phyloP scores from a whole-genome alignment of 2,113 vertebrate genomes.

The Grus americana region DNA sequence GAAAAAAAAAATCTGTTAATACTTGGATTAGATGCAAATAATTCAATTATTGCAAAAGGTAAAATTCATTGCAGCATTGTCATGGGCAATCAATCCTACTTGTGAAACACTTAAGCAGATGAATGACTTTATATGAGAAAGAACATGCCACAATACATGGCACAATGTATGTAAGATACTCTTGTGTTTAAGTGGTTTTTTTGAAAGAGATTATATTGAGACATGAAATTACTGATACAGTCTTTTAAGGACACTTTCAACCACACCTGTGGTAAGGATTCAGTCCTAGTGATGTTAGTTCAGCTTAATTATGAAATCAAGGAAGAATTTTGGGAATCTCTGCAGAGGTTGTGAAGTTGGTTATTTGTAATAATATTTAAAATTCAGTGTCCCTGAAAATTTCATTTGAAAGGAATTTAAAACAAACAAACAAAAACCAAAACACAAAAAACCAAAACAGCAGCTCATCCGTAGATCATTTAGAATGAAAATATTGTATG shows the following conservation, averaged over 20 bases:
- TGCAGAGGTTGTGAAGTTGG: not conserved
- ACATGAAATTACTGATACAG: not conserved
- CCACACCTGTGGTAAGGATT: not conserved
- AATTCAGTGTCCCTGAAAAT: not conserved
- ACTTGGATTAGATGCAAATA: not conserved
- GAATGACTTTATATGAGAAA: not conserved
- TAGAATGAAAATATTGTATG: not conserved
- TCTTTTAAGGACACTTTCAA: not conserved
- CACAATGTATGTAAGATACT: not conserved
- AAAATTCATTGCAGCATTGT: not conserved
- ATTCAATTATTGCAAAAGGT: not conserved
- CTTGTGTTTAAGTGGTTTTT: not conserved
- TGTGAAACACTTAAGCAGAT: not conserved
- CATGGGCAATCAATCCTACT: not conserved
- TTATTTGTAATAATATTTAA: not conserved
- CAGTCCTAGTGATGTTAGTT: not conserved
- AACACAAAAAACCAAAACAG: not conserved
- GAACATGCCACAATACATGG: not conserved
- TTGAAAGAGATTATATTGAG: not conserved
- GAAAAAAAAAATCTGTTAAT: not conserved
- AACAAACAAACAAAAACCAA: not conserved
- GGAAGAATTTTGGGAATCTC: not conserved
- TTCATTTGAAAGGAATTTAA: not conserved
- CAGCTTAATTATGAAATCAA: not conserved
- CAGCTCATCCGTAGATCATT: not conserved